A percentile compares a stretch with the other conserved stretches of the same genome.
phyloP scores from a whole-genome alignment of 92 coral and sea anemone genomes.

The Desmophyllum pertusum region DNA sequence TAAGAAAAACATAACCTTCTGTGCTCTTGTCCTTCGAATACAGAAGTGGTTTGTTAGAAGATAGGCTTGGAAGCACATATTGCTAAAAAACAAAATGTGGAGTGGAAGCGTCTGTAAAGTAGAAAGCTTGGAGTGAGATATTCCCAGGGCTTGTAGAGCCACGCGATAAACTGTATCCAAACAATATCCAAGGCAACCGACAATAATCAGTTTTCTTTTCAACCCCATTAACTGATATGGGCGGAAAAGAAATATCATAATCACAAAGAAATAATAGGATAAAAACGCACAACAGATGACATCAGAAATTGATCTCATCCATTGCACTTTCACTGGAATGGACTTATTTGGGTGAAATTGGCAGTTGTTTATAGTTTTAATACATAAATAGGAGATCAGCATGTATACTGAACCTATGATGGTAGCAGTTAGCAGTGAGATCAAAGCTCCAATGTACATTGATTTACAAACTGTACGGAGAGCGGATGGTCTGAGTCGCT shows the following conservation, averaged over 20 bases:
- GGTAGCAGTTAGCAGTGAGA: conserved; percentile 1
- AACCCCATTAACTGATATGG: not conserved
- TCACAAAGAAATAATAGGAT: not conserved
- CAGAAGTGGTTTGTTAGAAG: not conserved
- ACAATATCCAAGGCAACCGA: not conserved
- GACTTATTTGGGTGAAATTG: not conserved
- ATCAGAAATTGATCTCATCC: not conserved
- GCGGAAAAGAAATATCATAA: not conserved
- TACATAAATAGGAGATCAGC: not conserved
- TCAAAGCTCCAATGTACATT: conserved; percentile 33
- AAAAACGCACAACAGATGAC: not conserved
- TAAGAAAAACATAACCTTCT: not conserved
- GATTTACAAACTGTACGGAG: not conserved
- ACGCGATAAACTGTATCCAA: not conserved
- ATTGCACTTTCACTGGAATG: not conserved
- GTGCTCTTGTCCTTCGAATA: not conserved
- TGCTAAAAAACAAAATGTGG: not conserved
- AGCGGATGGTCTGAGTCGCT: conserved; percentile 2
- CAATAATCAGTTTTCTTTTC: not conserved
- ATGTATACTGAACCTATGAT: not conserved
- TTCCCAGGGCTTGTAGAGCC: not conserved
- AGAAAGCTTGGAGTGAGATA: not conserved
- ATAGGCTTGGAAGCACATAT: not conserved
- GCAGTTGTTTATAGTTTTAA: not conserved
- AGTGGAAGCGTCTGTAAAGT: not conserved